Evolutionary conservation across 2,888 invertebrate species (phyloP).

Genomic region (Ennomos fuscantarius): DNA sequence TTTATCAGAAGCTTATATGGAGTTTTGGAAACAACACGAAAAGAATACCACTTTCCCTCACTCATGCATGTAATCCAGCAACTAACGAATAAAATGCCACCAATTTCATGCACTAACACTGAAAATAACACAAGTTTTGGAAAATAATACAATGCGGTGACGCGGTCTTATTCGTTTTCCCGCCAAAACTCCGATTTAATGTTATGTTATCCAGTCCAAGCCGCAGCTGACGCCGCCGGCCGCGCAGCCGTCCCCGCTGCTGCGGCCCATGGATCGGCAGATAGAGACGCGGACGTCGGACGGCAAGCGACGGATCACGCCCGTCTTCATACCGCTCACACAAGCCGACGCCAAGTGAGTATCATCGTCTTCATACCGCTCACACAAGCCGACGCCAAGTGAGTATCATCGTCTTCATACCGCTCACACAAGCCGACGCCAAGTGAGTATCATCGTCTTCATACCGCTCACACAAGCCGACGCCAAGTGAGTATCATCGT

Average conservation of each 20-base stretch:
- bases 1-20: no score
- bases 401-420: no score
- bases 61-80: no score
- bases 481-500: conserved; percentile 80
- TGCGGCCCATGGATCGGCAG: conserved; percentile 93
- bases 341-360: conserved; percentile 87
- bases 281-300: conserved; percentile 97
- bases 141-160: no score
- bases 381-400: conserved; percentile 87
- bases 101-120: no score
- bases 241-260: conserved; percentile 53
- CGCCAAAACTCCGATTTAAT: no score
- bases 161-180: no score
- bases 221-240: conserved; percentile 52
- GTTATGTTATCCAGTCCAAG: conserved; percentile 44
- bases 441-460: conserved; percentile 98
- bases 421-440: no score
- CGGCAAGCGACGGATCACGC: conserved; percentile 97
- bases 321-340: conserved; percentile 94
- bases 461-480: conserved; percentile 90
- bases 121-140: no score
- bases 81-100: no score
- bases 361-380: conserved; percentile 91
- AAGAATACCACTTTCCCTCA: no score
- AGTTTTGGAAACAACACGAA: no score